Base-by-base conservation (phyloP, 35 echinoderm and acorn worm species). In the Chiridota heheva region DNA sequence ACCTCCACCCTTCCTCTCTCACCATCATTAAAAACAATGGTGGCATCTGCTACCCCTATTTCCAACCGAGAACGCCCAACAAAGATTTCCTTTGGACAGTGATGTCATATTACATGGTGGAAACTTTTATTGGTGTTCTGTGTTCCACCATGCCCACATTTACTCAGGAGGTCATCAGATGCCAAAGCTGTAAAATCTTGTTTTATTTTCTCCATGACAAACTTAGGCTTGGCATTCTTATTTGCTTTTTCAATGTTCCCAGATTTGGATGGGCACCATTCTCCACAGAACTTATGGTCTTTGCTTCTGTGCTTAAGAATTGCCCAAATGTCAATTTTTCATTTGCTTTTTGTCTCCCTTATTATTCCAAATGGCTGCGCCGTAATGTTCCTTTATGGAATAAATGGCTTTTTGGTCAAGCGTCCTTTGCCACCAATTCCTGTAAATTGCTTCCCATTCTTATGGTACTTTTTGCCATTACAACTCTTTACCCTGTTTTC, bases 111-210 rank as follows among this genome's bases (percentile, higher is more conserved):
- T 64, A 64, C 12, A 64, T 29, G 43, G 40, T 74, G 70, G 42
- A 73, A 73, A 10, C 39, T 45, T 45, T 73, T 43, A 47, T 73
- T 73, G 24, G 70, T 73, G 43, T 46, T 74, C 22, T 74, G 70
- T 4, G 12, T 64, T 7, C 60, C 60, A 7, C 60, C 60, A 28
- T 64, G 60, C 15, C 7, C 27, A 28, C 60, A 64, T 64, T 64
- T 64, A 20, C 7, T 10, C 8, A 64, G 60, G 7, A 64, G 60
- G 7, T 29, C 60, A 8, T 12, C 28, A 8, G 12, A 16, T 28
- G 60, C 15, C 7, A 64, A 29, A 20, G 7, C 8, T 8, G 8
- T 64, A 28, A 64, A 64, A 10, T 20, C 27, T 16, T 15, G 60
- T 64, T 64, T 64, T 64, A 64, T 64, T 28, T 12, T 29, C 8